Evolutionary conservation across 2,113 vertebrate species (phyloP), one percentile per base, ranked within the genome.

Genomic region (Rhagologus leucostigma): DNA sequence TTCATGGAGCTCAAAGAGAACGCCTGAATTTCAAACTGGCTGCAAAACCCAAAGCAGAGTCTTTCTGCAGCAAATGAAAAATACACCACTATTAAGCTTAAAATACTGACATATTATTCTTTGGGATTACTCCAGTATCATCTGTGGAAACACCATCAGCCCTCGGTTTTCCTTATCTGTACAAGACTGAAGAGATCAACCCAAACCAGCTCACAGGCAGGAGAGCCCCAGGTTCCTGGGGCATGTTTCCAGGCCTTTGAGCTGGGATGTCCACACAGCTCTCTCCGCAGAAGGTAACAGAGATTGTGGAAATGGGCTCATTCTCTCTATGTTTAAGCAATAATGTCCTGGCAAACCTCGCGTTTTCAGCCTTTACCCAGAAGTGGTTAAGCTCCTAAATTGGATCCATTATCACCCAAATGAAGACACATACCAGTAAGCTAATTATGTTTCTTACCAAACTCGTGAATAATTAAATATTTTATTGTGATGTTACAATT

Each of bases 391-490:
- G 42, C 82, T 90, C 57, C 90, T 89, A 93, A 97, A 97, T 49
- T 94, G 71, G 56, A 74, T 90, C 91, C 84, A 86, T 96, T 96
- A 96, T 62, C 74, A 89, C 85, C 65, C 90, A 98, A 97, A 97
- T 92, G 95, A 97, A 97, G 97, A 96, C 52, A 60, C 90, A 89
- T 92, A 95, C 94, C 80, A 93, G 89, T 23, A 3, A 96, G 74
- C 92, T 98, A 97, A 98, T 98, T 97, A 97, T 78, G 69, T 96
- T 93, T 63, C 95, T 93, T 90, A 93, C 90, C 84, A 94, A 96
- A 93, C 95, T 98, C 33, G 33, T 97, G 96, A 98, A 98, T 98
- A 98, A 98, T 98, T 98, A 97, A 98, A 97, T 97, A 96, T 97
- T 98, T 98, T 97, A 98, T 97, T 98, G 97, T 95, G 96, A 96